These are phyloP conservation scores for Helobdella robusta DNA, from an alignment of 2,888 invertebrate genomes.

Conservation along the genomic window DNA sequence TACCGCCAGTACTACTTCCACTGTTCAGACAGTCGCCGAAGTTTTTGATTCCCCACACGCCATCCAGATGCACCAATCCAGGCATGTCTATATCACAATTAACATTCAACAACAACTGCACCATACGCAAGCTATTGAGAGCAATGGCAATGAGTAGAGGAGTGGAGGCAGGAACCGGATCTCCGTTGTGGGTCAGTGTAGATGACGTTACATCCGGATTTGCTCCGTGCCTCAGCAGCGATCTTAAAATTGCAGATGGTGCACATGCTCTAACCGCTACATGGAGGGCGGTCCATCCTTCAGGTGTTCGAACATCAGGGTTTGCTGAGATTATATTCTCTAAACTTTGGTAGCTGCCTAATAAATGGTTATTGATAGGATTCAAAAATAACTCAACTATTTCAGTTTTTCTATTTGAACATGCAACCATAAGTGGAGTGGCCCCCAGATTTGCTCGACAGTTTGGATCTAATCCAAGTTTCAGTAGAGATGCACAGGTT, in stretches of 20 bases:
- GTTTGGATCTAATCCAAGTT: slow-evolving; percentile 29
- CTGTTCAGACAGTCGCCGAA: neutral
- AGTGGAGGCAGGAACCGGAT: slow-evolving; percentile 35
- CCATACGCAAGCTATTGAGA: slow-evolving; percentile 31
- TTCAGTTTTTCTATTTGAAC: slow-evolving; percentile 29
- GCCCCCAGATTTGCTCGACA: slow-evolving; percentile 34
- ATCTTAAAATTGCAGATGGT: slow-evolving; percentile 28
- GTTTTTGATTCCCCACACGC: slow-evolving; percentile 1
- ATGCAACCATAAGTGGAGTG: slow-evolving; percentile 37
- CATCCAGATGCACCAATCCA: slow-evolving; percentile 18
- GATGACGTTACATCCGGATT: slow-evolving; percentile 32
- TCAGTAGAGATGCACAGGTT: slow-evolving; percentile 29
- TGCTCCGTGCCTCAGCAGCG: slow-evolving; percentile 30
- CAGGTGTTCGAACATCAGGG: slow-evolving; percentile 34
- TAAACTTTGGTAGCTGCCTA: neutral
- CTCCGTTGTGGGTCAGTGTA: slow-evolving; percentile 33
- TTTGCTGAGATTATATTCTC: slow-evolving; percentile 14
- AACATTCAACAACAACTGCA: slow-evolving; percentile 12
- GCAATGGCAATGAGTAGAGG: slow-evolving; percentile 36
- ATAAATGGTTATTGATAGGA: neutral
- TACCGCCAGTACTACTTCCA: slow-evolving; percentile 6
- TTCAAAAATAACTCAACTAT: slow-evolving; percentile 25
- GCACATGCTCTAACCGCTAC: slow-evolving; percentile 35
- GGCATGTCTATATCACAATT: slow-evolving; percentile 32
- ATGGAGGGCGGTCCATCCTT: slow-evolving; percentile 37